A percentile compares a stretch with the other conserved stretches of the same genome.
Evolutionary conservation across 64 coral and sea anemone genomes (phyloP).

Genomic region (Montipora capricornis): DNA sequence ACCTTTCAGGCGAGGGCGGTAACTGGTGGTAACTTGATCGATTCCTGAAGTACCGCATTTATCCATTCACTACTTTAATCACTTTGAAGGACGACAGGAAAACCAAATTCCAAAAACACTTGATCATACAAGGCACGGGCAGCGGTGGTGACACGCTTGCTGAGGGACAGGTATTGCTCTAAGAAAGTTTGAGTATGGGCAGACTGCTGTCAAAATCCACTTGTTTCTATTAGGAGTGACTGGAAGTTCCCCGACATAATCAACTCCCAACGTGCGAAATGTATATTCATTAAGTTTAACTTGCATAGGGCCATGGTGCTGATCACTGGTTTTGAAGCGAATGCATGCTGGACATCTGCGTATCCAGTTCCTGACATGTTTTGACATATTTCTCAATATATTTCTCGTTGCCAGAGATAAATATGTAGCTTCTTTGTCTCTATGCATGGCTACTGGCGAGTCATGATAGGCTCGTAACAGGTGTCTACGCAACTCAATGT

Average conservation of each 20-base stretch:
- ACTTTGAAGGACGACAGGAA: conserved; percentile 38
- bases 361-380: conserved; percentile 25
- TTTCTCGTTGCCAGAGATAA: no score
- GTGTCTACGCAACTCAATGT: background rate
- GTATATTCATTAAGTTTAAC: no score
- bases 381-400: conserved; percentile 4
- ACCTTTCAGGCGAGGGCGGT: conserved; percentile 34
- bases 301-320: conserved; percentile 34
- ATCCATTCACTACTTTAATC: conserved; percentile 50
- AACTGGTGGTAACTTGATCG: conserved; percentile 46
- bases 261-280: no score
- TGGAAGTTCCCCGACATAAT: background rate
- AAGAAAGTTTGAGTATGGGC: conserved; percentile 51
- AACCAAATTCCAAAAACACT: conserved; percentile 2
- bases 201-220: conserved; percentile 43
- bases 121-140: conserved; percentile 34
- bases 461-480: conserved; percentile 37
- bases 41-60: conserved; percentile 14
- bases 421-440: conserved; percentile 36
- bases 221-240: conserved; percentile 2
- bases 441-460: conserved; percentile 28
- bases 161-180: conserved; percentile 49
- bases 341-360: no score
- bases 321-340: conserved; percentile 10
- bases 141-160: conserved; percentile 22